phyloP scores from a whole-genome alignment of 2,113 vertebrate species.

The Chionomys nivalis region DNA sequence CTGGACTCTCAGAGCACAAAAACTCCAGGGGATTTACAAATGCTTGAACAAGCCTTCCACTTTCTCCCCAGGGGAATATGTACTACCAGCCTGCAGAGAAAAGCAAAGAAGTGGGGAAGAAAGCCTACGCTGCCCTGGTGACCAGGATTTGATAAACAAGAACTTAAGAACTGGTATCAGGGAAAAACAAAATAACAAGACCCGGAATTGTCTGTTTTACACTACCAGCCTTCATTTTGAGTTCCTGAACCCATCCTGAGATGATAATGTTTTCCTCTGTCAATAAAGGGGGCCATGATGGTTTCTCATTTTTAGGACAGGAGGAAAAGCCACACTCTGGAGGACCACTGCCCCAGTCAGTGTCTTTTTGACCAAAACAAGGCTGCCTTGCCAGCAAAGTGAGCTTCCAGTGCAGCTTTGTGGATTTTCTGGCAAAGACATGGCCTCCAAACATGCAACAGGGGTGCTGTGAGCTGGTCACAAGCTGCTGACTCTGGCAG shows the following conservation, averaged over 20 bases:
- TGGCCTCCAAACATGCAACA: constrained; percentile 56
- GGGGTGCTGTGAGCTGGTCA: constrained; percentile 55
- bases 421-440: constrained; percentile 68
- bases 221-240: background rate
- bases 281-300: background rate
- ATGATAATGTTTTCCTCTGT: background rate
- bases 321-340: background rate
- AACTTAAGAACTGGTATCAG: background rate
- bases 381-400: background rate
- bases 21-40: background rate
- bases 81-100: background rate
- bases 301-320: constrained; percentile 27
- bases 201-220: background rate
- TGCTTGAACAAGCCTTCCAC: background rate
- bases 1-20: background rate
- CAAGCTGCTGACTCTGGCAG: constrained; percentile 57
- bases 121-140: background rate
- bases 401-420: background rate
- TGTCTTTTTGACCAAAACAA: constrained; percentile 71
- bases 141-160: background rate
- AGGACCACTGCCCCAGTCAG: background rate
- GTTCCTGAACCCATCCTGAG: background rate
- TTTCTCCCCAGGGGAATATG: background rate
- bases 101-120: background rate
- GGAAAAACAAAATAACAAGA: background rate